These are phyloP conservation scores for Hypothenemus hampei DNA, from an alignment of 1,140 invertebrate genomes.

Conservation along the genomic window DNA sequence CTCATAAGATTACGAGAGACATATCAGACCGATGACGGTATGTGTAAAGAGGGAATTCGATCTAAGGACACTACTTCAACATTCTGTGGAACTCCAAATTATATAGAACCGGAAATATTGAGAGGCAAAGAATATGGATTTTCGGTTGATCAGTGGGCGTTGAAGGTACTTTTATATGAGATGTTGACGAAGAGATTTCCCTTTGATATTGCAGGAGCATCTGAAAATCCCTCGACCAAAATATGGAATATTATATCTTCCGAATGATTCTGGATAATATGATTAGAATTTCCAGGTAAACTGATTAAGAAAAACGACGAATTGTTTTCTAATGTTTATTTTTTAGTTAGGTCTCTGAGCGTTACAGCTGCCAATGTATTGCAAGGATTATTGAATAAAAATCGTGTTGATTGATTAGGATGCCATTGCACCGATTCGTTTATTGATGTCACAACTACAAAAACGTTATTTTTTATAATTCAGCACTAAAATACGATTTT, in stretches of 20 bases:
- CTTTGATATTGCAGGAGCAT: slow-evolving; percentile 93
- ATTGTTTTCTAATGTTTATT: background rate
- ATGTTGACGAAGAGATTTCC: slow-evolving; percentile 98
- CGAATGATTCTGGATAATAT: slow-evolving; percentile 98
- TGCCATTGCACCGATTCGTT: slow-evolving; percentile 88
- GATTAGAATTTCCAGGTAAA: slow-evolving; percentile 83
- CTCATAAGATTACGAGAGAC: slow-evolving; percentile 94
- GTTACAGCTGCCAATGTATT: slow-evolving; percentile 95
- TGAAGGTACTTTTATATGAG: slow-evolving; percentile 95
- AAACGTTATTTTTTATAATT: no score
- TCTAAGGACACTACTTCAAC: slow-evolving; percentile 88
- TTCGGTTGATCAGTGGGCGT: slow-evolving; percentile 94
- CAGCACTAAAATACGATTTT: background rate
- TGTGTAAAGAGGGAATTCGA: slow-evolving; percentile 96
- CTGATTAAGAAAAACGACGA: background rate
- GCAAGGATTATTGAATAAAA: slow-evolving; percentile 99
- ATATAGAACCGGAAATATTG: slow-evolving; percentile 98
- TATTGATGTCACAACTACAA: slow-evolving; percentile 77
- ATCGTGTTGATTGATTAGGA: slow-evolving; percentile 89
- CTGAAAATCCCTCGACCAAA: slow-evolving; percentile 97
- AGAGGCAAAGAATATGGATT: slow-evolving; percentile 93
- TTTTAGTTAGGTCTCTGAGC: slow-evolving; percentile 65
- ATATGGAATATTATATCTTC: slow-evolving; percentile 98
- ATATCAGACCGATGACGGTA: slow-evolving; percentile 82
- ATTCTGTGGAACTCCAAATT: slow-evolving; percentile 99